phyloP scores from a whole-genome alignment of 2,113 vertebrate genomes.

The Progne subis region DNA sequence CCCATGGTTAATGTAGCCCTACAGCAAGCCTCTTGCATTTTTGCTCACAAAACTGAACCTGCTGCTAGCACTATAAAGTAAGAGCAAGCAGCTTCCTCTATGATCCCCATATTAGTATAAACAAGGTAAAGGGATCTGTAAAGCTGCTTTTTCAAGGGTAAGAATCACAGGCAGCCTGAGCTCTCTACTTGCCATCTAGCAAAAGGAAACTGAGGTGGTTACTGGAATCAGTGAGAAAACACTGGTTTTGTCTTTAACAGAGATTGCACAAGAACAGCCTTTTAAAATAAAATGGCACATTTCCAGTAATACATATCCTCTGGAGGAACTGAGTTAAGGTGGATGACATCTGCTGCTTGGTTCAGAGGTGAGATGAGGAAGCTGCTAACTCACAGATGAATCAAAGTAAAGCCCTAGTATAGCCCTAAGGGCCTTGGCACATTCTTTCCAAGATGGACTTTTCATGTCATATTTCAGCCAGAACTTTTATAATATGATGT shows the following conservation, averaged over 20 bases:
- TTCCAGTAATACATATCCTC: neutral
- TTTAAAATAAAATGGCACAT: neutral
- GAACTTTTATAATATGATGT: neutral
- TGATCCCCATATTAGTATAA: neutral
- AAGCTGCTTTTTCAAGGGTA: neutral
- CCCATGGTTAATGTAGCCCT: neutral
- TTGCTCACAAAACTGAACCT: neutral
- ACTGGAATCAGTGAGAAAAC: neutral
- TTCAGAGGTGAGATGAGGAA: neutral
- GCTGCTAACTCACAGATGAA: neutral
- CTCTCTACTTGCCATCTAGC: neutral
- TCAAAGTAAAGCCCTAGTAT: neutral
- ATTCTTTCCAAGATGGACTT: neutral
- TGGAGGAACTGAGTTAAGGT: neutral
- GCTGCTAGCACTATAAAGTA: neutral
- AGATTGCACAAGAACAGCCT: neutral
- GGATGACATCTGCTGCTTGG: neutral
- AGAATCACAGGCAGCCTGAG: neutral
- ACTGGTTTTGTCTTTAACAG: neutral
- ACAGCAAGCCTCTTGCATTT: accelerated
- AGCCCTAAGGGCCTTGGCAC: neutral
- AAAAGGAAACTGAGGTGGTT: neutral
- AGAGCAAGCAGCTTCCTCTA: neutral
- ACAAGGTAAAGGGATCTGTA: neutral
- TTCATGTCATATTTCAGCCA: neutral